Evolutionary conservation across 2,888 invertebrate species (phyloP).

Genomic region (Machimus rusticus): DNA sequence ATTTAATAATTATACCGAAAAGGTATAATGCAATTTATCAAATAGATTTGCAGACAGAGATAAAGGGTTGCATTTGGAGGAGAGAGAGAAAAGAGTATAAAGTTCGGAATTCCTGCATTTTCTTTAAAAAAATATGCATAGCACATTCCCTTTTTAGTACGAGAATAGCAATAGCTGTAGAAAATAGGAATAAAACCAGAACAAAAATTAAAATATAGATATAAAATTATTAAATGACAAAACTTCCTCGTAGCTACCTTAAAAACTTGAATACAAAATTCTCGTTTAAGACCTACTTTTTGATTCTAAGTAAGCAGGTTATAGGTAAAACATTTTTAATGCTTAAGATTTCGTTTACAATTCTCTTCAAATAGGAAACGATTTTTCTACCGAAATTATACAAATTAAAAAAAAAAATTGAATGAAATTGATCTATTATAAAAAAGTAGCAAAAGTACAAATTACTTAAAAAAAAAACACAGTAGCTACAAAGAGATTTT

Average conservation of each 20-base stretch:
- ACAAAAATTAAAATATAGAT: neutral
- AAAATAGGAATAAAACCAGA: neutral
- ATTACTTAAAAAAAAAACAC: neutral
- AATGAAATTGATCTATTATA: neutral
- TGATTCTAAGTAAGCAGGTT: neutral
- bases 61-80: neutral
- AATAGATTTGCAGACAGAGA: slow-evolving; percentile 11
- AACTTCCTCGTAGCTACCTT: neutral
- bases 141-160: neutral
- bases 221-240: neutral
- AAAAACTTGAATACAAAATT: neutral
- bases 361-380: neutral
- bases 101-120: neutral
- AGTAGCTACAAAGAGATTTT: neutral
- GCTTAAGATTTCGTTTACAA: neutral
- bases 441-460: neutral
- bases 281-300: neutral
- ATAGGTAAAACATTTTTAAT: neutral
- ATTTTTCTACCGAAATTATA: neutral
- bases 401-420: neutral
- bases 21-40: neutral
- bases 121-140: neutral
- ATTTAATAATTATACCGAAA: neutral
- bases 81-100: slow-evolving; percentile 24
- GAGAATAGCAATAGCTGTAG: neutral